Evolutionary conservation across 2,888 invertebrate species (phyloP).

Genomic region (Lasioglossum villosulum): DNA sequence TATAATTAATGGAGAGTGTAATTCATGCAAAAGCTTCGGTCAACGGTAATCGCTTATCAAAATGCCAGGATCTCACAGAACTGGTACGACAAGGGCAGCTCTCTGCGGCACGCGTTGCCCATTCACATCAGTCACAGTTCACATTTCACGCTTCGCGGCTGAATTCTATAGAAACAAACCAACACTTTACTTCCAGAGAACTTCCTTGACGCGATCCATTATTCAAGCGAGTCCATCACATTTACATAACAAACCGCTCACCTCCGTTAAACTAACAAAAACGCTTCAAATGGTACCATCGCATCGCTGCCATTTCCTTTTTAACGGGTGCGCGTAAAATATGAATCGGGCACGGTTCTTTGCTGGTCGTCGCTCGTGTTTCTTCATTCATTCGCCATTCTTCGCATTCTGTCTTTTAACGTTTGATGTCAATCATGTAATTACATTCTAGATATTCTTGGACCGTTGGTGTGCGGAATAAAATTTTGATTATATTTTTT

Average conservation of each 20-base stretch:
- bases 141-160: conserved; percentile 26
- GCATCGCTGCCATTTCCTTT: not conserved
- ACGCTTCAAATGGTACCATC: not conserved
- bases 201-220: conserved; percentile 12
- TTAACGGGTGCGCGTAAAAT: not conserved
- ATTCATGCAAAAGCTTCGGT: conserved; percentile 45
- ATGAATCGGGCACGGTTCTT: not conserved
- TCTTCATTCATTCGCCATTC: not conserved
- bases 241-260: not conserved
- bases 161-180: conserved; percentile 3
- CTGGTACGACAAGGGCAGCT: conserved; percentile 40
- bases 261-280: not conserved
- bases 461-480: not conserved
- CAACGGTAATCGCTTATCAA: conserved; percentile 49
- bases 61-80: conserved; percentile 49
- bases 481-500: not conserved
- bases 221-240: conserved; percentile 13
- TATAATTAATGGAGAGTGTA: conserved; percentile 39
- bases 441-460: not conserved
- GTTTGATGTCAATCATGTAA: not conserved
- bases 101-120: conserved; percentile 20
- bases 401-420: not conserved
- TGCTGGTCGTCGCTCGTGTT: not conserved
- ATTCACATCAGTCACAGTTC: conserved; percentile 31
- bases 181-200: not conserved